Base-by-base conservation (phyloP, 2,888 invertebrate species). In the Oscheius myriophilus region DNA sequence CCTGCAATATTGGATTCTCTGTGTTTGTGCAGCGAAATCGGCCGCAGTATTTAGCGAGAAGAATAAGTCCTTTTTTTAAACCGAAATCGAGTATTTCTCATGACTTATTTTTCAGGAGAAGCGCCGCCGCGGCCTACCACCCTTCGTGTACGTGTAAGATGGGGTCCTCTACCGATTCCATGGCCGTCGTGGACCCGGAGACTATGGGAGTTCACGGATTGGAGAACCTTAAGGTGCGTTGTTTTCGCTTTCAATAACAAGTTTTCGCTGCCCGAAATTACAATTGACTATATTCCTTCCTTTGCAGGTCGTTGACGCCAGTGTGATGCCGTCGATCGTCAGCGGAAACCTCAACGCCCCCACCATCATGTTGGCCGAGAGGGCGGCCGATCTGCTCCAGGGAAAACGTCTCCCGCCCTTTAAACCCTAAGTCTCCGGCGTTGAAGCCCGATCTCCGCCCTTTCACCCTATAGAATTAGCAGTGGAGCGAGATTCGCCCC, bases 61-160 rank as follows among this genome's bases (percentile, higher is more conserved):
- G n/a, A n/a, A 33, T 33, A 33, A 33, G n/a, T n/a, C n/a, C 33
- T 33, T 33, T 49, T 18, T 21, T 49, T 49, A 21, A 21, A 49
- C n/a, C n/a, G n/a, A n/a, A n/a, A n/a, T n/a, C n/a, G n/a, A n/a
- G n/a, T n/a, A 67, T 57, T 18, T 72, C 69, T 70, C 80, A 25
- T 78, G 89, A 70, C 84, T 78, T 2, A 88, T 87, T n/a, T n/a
- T n/a, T 76, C 87, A 52, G 87, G 11, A 78, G 79, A 7, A 79
- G 85, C 65, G 85, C 87, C 0, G 89, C 89, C 70, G 84, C 92
- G 0, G 92, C 92, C 0, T 93, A 94, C 86, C 94, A 94, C 87
- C 92, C 91, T 0, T 92, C 91, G 0, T 93, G 93, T 14, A 92
- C 92, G 0, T 92, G 92, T 83, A 90, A 91, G 43, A 92, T 93